Base-by-base conservation (phyloP, 1,140 invertebrate species). In the Pseudomyrmex flavicornis region DNA sequence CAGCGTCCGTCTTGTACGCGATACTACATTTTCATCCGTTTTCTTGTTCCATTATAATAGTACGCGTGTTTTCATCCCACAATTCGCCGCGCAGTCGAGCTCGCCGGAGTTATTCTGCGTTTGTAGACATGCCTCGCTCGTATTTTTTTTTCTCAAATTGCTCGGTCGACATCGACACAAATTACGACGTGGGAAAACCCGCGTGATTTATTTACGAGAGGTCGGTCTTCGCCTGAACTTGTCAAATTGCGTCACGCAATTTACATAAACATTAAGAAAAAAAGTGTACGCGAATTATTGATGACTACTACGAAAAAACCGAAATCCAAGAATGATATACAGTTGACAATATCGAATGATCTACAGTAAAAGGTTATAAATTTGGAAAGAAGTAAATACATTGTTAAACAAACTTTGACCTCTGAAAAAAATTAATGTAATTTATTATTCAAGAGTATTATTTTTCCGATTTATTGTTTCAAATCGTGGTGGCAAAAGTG, bases 61-160 rank as follows among this genome's bases (percentile, higher is more conserved):
- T 54, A n/a, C n/a, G 12, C 26, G 48, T 76, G 74, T 76, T 65
- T 76, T 54, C 61, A 44, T 76, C 22, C 15, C 61, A 44, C 35
- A 35, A 35, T 35, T 35, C 35, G 35, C 35, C 35, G 35, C 35
- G 35, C 35, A 35, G 35, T 35, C 5, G 35, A 13, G 74, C 48
- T 59, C 26, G 7, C 50, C 13, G 1, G 61, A 1, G 5, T 13
- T 58, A 10, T 46, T 59, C 20, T 2, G 12, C 61, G n/a, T 50
- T 69, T 26, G 17, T 54, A 54, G 50, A 26, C 65, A 35, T 44
- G 15, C 66, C 20, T 1, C 46, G 69, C 22, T 50, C 65, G 4
- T 44, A n/a, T 50, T 35, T 15, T 4, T n/a, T 2, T 13, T 65
- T 35, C 7, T 70, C 10, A 9, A 9, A 12, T 9, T 1, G 46